A percentile compares a stretch with the other conserved stretches of the same genome.
phyloP scores from a whole-genome alignment of 2,888 invertebrate species.

The Exephanes ischioxanthus region DNA sequence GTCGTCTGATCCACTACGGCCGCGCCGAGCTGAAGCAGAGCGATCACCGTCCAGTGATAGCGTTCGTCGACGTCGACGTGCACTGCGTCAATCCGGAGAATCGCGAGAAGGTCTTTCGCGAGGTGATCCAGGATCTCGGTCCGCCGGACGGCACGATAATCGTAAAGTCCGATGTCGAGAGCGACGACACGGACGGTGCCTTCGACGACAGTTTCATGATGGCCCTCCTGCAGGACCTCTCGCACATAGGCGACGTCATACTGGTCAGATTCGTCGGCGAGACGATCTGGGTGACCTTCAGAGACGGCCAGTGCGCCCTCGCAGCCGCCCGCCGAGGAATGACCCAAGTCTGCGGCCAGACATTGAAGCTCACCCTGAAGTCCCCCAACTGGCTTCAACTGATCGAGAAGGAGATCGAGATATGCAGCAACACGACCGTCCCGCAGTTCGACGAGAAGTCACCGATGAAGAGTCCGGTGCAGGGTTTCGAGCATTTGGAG shows the following conservation, averaged over 20 bases:
- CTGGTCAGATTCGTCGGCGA: slow-evolving; percentile 95
- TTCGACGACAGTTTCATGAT: slow-evolving; percentile 94
- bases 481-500: slow-evolving; percentile 86
- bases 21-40: slow-evolving; percentile 98
- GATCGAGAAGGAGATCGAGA: slow-evolving; percentile 92
- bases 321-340: slow-evolving; percentile 87
- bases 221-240: slow-evolving; percentile 92
- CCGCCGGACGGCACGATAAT: slow-evolving; percentile 98
- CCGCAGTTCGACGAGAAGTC: slow-evolving; percentile 87
- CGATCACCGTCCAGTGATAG: slow-evolving; percentile 98
- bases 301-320: slow-evolving; percentile 95
- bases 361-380: slow-evolving; percentile 91
- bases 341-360: slow-evolving; percentile 89
- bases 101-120: slow-evolving; percentile 93
- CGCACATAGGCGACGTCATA: slow-evolving; percentile 95
- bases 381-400: slow-evolving; percentile 94
- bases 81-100: slow-evolving; percentile 92
- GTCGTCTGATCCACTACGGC: slow-evolving; percentile 95
- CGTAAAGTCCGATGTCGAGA: slow-evolving; percentile 87
- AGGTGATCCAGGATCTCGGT: slow-evolving; percentile 94
- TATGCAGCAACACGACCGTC: slow-evolving; percentile 94
- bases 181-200: slow-evolving; percentile 86
- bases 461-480: slow-evolving; percentile 79
- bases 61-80: slow-evolving; percentile 95
- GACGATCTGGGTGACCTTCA: slow-evolving; percentile 96